Percentiles rank a stretch among this genome's conserved stretches.
phyloP scores from a whole-genome alignment of 2,797 vertebrate genomes.

The Oreortyx pictus region DNA sequence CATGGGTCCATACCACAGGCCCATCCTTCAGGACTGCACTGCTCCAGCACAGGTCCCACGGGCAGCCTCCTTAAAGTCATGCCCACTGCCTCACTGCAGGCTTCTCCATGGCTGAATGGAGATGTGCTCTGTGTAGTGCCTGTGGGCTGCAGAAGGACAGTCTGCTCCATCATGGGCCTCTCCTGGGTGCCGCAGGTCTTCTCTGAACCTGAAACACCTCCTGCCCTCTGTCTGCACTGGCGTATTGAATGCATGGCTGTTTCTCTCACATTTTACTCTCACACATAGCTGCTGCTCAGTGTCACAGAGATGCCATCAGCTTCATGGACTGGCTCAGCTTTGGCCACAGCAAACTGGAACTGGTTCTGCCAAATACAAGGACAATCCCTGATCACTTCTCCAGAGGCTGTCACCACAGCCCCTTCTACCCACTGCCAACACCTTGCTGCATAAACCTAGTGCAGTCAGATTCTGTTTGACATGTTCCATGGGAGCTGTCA shows the following conservation, averaged over 20 bases:
- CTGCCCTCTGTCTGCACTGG: background rate
- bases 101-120: background rate
- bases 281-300: background rate
- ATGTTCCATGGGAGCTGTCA: background rate
- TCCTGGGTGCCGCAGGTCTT: background rate
- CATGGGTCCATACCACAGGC: rapidly evolving
- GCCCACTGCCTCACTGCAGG: background rate
- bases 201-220: background rate
- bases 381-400: background rate
- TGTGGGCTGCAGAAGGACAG: rapidly evolving
- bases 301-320: background rate
- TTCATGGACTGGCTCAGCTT: background rate
- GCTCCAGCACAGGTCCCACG: background rate
- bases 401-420: background rate
- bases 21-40: background rate
- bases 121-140: background rate
- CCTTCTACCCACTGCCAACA: background rate
- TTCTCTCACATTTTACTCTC: background rate
- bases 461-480: background rate
- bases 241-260: background rate
- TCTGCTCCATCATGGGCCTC: too few relatives aligned
- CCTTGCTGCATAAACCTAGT: background rate
- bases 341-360: background rate
- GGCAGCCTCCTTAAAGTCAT: background rate
- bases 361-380: background rate